A percentile compares a stretch with the other conserved stretches of the same genome.
Conservation (phyloP, 2,888 invertebrate species). For the Meta bourneti region DNA sequence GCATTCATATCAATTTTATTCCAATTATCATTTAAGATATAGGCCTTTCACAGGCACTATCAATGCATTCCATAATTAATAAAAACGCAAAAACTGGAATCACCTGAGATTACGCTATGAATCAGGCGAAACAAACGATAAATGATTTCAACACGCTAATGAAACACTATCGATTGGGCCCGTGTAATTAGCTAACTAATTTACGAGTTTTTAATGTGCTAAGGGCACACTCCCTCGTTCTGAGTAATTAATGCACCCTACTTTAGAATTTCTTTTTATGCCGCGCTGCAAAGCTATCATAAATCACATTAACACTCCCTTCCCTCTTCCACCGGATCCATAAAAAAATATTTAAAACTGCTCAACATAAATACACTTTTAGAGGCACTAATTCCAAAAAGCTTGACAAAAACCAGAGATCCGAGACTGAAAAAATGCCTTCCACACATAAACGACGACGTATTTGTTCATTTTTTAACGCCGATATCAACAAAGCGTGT, state of each 20-base stretch:
- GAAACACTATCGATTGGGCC: slow-evolving; percentile 47
- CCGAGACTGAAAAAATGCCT: background rate
- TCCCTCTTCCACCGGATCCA: background rate
- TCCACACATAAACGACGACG: slow-evolving; percentile 22
- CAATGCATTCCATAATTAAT: background rate
- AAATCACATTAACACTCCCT: slow-evolving; percentile 45
- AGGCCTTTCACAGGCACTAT: background rate
- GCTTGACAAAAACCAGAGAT: slow-evolving; percentile 32
- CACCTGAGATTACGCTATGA: slow-evolving; percentile 19
- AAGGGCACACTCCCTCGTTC: slow-evolving; percentile 24
- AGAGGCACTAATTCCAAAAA: slow-evolving; percentile 42
- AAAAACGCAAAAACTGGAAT: background rate
- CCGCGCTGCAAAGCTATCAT: slow-evolving; percentile 37
- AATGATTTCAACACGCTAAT: slow-evolving; percentile 51
- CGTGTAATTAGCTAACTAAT: slow-evolving; percentile 58
- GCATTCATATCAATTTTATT: background rate
- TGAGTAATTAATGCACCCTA: slow-evolving; percentile 45
- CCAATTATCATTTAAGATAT: background rate
- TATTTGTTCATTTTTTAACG: slow-evolving; percentile 42
- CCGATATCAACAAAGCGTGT: slow-evolving; percentile 14
- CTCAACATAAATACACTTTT: slow-evolving; percentile 34
- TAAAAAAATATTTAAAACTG: slow-evolving; percentile 34
- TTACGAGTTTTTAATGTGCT: slow-evolving; percentile 65
- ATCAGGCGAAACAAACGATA: slow-evolving; percentile 41
- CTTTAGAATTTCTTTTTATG: slow-evolving; percentile 25